phyloP scores from a whole-genome alignment of 1,140 invertebrate genomes.

The Tetraneura akinire region DNA sequence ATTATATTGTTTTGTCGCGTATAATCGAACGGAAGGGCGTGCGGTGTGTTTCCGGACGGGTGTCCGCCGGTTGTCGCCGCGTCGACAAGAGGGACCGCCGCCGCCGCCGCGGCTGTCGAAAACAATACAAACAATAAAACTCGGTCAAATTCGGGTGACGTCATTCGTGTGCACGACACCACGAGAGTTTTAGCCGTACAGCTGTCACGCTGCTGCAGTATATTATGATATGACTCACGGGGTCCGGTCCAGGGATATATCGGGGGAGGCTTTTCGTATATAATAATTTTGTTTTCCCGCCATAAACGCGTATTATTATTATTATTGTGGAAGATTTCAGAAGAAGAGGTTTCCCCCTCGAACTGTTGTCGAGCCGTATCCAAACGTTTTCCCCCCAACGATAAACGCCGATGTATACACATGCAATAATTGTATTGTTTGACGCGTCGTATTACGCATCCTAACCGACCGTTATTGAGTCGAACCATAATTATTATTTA shows the following conservation, averaged over 20 bases:
- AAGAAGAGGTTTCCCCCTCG: too few relatives aligned
- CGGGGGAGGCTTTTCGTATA: background rate
- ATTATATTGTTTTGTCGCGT: background rate
- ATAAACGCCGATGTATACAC: too few relatives aligned
- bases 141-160: constrained; percentile 47
- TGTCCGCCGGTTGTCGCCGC: background rate
- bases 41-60: constrained; percentile 42
- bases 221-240: constrained; percentile 33
- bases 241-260: background rate
- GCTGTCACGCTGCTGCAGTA: background rate
- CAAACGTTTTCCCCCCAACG: too few relatives aligned
- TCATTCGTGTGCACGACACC: background rate
- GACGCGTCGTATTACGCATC: too few relatives aligned
- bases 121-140: constrained; percentile 47
- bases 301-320: too few relatives aligned
- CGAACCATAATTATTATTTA: too few relatives aligned
- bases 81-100: background rate
- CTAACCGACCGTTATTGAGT: too few relatives aligned
- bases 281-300: too few relatives aligned
- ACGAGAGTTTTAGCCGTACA: background rate
- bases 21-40: background rate
- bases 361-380: too few relatives aligned
- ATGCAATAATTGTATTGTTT: too few relatives aligned
- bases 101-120: background rate
- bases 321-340: too few relatives aligned